Conservation (phyloP, 2,113 vertebrate genomes). For the Mixornis gularis region DNA sequence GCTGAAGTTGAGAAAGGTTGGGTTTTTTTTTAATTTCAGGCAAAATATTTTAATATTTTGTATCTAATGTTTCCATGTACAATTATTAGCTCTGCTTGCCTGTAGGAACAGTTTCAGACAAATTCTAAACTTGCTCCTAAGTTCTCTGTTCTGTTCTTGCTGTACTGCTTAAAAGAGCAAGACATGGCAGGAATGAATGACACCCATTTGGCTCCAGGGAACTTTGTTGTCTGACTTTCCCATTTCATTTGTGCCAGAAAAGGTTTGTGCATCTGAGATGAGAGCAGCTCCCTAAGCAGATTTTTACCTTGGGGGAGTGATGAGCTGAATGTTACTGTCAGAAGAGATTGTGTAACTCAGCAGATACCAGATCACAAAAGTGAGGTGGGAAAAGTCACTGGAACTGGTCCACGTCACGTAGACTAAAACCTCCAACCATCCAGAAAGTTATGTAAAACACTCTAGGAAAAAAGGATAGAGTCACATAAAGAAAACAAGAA, state of each 20-base stretch:
- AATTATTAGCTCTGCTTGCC: background rate
- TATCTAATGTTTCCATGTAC: background rate
- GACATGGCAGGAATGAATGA: background rate
- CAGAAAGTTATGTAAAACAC: background rate
- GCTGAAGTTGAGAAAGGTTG: background rate
- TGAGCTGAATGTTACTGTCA: background rate
- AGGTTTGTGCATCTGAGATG: background rate
- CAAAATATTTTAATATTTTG: background rate
- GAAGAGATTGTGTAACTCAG: background rate
- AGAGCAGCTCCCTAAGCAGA: slow-evolving; percentile 4
- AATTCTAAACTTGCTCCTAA: background rate
- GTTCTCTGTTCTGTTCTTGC: background rate
- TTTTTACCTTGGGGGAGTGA: background rate
- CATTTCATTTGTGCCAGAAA: background rate
- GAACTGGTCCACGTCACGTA: background rate
- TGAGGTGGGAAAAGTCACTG: background rate
- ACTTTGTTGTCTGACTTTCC: background rate
- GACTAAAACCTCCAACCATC: background rate
- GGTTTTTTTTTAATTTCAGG: background rate
- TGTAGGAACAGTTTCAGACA: background rate
- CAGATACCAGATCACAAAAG: background rate
- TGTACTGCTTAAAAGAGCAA: background rate
- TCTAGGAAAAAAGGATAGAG: background rate
- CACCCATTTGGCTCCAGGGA: background rate
- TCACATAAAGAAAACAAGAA: background rate